phyloP scores from a whole-genome alignment of 2,797 vertebrate genomes.

The Trematomus bernacchii region DNA sequence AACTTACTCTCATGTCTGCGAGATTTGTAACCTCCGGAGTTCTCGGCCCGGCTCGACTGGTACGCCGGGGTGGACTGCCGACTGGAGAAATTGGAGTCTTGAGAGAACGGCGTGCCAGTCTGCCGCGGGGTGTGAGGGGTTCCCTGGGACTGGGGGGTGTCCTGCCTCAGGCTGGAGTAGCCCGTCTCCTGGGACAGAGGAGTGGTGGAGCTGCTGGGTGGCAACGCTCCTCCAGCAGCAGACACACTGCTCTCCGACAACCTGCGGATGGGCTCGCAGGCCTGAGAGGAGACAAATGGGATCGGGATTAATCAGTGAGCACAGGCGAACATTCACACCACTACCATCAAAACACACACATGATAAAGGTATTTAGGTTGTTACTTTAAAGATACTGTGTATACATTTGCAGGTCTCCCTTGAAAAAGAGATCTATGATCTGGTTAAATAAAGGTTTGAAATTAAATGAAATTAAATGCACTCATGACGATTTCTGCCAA shows the following conservation, averaged over 20 bases:
- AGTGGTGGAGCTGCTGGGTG: conserved; percentile 91
- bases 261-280: conserved; percentile 92
- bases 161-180: conserved; percentile 95
- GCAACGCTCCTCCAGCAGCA: conserved; percentile 84
- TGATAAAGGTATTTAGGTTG: background rate
- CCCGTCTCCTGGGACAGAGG: conserved; percentile 96
- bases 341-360: background rate
- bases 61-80: conserved; percentile 95
- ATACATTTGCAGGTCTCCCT: background rate
- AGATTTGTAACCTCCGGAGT: conserved; percentile 89
- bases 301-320: background rate
- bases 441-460: no score
- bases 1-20: conserved; percentile 95
- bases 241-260: conserved; percentile 90
- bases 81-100: conserved; percentile 96
- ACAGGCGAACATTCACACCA: background rate
- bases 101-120: conserved; percentile 93
- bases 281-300: conserved; percentile 73
- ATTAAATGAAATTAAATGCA: background rate
- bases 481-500: background rate
- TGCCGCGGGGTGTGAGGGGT: conserved; percentile 94
- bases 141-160: conserved; percentile 95
- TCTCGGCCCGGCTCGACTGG: conserved; percentile 88
- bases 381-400: background rate
- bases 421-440: no score